Percentiles rank a stretch among this genome's conserved stretches.
Evolutionary conservation across 2,888 invertebrate genomes (phyloP).

Genomic region (Amphipyra tragopoginis): DNA sequence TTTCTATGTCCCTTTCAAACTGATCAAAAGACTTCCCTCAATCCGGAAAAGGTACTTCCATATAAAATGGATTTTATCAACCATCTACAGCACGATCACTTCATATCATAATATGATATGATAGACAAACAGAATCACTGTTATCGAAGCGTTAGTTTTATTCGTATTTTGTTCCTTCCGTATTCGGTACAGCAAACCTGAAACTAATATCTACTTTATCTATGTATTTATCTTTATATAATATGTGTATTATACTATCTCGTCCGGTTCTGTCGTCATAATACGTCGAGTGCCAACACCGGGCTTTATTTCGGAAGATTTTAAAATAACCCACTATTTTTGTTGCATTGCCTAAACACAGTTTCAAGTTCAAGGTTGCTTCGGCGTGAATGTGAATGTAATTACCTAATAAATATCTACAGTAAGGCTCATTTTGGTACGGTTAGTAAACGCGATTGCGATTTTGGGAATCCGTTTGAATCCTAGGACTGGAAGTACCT

Average conservation of each 20-base stretch:
- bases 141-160: too few relatives aligned
- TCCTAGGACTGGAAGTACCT: too few relatives aligned
- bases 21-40: too few relatives aligned
- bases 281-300: constrained; percentile 38
- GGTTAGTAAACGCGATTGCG: too few relatives aligned
- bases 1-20: too few relatives aligned
- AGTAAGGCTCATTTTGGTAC: too few relatives aligned
- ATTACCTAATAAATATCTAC: background rate
- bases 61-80: too few relatives aligned
- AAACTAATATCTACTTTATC: constrained; percentile 6
- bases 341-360: constrained; percentile 18
- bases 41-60: too few relatives aligned
- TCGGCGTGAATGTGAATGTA: background rate
- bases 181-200: constrained; percentile 7
- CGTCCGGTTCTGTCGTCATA: constrained; percentile 8
- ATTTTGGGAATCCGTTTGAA: too few relatives aligned
- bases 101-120: too few relatives aligned
- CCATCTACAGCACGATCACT: too few relatives aligned
- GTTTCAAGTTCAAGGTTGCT: constrained; percentile 45
- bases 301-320: constrained; percentile 11
- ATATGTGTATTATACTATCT: background rate
- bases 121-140: too few relatives aligned
- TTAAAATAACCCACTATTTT: constrained; percentile 43
- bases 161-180: background rate
- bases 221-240: background rate